Percentiles rank a stretch among this genome's conserved stretches.
Conservation (phyloP, 2,113 vertebrate genomes). For the Lycaon pictus region DNA sequence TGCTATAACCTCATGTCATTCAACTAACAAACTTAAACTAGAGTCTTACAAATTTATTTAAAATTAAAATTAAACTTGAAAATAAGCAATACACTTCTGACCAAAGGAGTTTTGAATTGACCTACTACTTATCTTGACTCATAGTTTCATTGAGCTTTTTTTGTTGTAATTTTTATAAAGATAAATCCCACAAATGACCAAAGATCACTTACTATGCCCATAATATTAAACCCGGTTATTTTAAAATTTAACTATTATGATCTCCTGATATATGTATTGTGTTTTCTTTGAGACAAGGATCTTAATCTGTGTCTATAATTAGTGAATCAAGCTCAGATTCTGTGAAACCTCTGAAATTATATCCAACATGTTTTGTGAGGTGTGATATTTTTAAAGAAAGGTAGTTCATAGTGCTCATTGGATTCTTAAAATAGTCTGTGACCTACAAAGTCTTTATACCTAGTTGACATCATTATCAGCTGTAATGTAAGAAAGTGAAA, state of each 20-base stretch:
- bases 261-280: accelerated
- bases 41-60: not conserved
- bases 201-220: not conserved
- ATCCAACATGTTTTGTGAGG: not conserved
- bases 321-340: not conserved
- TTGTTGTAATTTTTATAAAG: not conserved
- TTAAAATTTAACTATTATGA: not conserved
- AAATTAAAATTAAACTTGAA: constrained; percentile 39
- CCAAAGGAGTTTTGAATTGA: not conserved
- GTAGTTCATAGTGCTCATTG: not conserved
- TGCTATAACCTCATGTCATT: not conserved
- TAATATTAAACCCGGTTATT: not conserved
- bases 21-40: not conserved
- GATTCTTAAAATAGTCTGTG: constrained; percentile 12
- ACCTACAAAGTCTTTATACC: not conserved
- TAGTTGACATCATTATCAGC: not conserved
- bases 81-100: not conserved
- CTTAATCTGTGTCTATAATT: not conserved
- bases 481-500: not conserved
- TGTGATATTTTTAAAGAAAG: not conserved
- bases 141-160: not conserved
- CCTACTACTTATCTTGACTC: not conserved
- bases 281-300: not conserved
- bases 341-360: not conserved
- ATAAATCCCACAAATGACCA: not conserved